Conservation (phyloP, 2,113 vertebrate species). For the Osmerus mordax region DNA sequence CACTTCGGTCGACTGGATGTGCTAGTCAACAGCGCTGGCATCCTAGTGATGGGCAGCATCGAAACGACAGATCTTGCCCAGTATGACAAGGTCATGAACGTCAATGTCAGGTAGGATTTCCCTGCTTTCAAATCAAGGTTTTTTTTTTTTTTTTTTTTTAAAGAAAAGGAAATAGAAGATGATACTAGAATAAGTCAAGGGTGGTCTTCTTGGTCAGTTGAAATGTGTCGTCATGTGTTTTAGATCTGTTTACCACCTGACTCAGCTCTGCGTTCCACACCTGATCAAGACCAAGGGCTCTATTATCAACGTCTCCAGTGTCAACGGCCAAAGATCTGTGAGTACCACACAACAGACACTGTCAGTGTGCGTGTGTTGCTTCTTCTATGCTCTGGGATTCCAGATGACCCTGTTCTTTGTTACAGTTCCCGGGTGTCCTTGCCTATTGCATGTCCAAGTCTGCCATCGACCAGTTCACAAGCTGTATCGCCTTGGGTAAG, state of each 20-base stretch:
- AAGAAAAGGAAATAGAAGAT: neutral
- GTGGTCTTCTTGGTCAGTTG: neutral
- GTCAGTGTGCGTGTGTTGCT: neutral
- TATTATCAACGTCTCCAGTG: slow-evolving; percentile 78
- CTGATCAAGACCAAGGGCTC: slow-evolving; percentile 75
- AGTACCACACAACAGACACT: slow-evolving; percentile 33
- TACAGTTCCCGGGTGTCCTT: slow-evolving; percentile 76
- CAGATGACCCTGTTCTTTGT: neutral
- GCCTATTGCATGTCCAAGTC: slow-evolving; percentile 82
- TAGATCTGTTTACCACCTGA: slow-evolving; percentile 61
- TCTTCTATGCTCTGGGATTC: neutral
- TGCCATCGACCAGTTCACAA: slow-evolving; percentile 79
- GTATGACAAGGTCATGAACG: slow-evolving; percentile 76
- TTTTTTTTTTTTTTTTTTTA: neutral
- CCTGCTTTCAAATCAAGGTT: too few relatives aligned
- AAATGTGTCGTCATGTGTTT: neutral
- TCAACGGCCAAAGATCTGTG: slow-evolving; percentile 79
- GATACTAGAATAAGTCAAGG: neutral
- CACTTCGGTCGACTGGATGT: slow-evolving; percentile 73
- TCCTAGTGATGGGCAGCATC: slow-evolving; percentile 74
- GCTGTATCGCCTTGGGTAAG: slow-evolving; percentile 75
- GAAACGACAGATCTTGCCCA: slow-evolving; percentile 72
- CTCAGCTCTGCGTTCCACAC: slow-evolving; percentile 76
- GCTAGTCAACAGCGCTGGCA: slow-evolving; percentile 76
- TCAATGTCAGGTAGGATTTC: slow-evolving; percentile 73